Conservation (phyloP, 2,113 vertebrate species). For the Siphamia tubifer region DNA sequence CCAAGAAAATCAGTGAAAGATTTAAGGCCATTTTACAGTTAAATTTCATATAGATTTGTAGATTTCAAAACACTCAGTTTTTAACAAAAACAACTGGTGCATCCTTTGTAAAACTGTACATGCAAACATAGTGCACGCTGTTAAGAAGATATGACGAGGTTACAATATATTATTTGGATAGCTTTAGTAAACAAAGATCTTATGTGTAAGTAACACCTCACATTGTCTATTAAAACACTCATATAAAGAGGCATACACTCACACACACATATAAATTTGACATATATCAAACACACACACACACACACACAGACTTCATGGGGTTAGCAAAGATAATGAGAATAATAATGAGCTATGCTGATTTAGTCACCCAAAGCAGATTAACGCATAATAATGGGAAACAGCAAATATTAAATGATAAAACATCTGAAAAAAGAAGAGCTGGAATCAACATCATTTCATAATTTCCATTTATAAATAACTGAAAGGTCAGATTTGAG, state of each 20-base stretch:
- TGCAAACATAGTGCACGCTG: conserved; percentile 89
- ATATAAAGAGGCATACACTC: conserved; percentile 20
- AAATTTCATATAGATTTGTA: conserved; percentile 66
- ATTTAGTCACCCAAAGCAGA: background rate
- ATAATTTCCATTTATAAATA: too few relatives aligned
- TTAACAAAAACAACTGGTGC: conserved; percentile 87
- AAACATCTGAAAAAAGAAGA: background rate
- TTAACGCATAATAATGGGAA: background rate
- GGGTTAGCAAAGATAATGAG: conserved; percentile 34
- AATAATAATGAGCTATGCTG: background rate
- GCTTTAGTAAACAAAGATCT: conserved; percentile 86
- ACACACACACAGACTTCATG: conserved; percentile 16
- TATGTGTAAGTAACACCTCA: conserved; percentile 81
- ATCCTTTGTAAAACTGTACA: conserved; percentile 93
- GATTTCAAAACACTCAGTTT: conserved; percentile 84
- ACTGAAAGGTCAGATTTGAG: too few relatives aligned
- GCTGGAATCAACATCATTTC: background rate
- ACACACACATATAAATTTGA: background rate
- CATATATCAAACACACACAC: conserved; percentile 18
- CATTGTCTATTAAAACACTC: conserved; percentile 71
- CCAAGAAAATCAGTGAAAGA: conserved; percentile 89
- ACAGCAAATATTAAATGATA: background rate
- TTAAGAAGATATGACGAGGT: conserved; percentile 86
- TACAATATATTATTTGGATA: conserved; percentile 84
- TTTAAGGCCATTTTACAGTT: conserved; percentile 97